Percentiles rank a stretch among this genome's conserved stretches.
Conservation (phyloP, 2,113 vertebrate genomes). For the Pyxicephalus adspersus region DNA sequence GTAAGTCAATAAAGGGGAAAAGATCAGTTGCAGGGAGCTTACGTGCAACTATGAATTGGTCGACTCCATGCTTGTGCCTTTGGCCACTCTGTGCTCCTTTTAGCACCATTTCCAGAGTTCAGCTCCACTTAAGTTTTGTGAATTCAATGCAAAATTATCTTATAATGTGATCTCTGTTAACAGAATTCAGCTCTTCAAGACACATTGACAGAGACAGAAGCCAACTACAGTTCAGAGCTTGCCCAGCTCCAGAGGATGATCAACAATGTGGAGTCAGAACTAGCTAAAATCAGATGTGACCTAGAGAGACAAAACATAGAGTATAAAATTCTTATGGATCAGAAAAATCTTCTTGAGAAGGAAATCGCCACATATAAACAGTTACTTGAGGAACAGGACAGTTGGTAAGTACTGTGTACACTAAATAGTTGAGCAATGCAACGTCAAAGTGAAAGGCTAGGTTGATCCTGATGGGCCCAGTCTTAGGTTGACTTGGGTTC, state of each 20-base stretch:
- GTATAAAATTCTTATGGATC: constrained; percentile 67
- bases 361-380: constrained; percentile 55
- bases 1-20: no score
- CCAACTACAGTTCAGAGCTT: constrained; percentile 66
- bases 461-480: no score
- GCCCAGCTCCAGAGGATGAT: constrained; percentile 67
- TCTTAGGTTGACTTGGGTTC: no score
- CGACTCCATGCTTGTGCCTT: no score
- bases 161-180: neutral
- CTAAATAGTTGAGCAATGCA: no score
- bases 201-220: constrained; percentile 71
- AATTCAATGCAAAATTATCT: neutral
- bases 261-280: constrained; percentile 65
- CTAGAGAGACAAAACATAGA: constrained; percentile 69
- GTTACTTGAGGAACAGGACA: constrained; percentile 35
- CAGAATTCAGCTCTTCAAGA: constrained; percentile 74
- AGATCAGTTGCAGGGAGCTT: no score
- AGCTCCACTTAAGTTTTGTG: no score
- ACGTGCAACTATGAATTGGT: no score
- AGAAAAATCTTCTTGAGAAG: constrained; percentile 53
- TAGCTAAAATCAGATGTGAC: constrained; percentile 63
- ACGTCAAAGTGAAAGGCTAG: no score
- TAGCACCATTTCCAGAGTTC: no score
- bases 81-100: no score
- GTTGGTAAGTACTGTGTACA: neutral